Evolutionary conservation across 2,888 invertebrate genomes (phyloP), one percentile per base, ranked within the genome.

Genomic region (Oscheius sp.): DNA sequence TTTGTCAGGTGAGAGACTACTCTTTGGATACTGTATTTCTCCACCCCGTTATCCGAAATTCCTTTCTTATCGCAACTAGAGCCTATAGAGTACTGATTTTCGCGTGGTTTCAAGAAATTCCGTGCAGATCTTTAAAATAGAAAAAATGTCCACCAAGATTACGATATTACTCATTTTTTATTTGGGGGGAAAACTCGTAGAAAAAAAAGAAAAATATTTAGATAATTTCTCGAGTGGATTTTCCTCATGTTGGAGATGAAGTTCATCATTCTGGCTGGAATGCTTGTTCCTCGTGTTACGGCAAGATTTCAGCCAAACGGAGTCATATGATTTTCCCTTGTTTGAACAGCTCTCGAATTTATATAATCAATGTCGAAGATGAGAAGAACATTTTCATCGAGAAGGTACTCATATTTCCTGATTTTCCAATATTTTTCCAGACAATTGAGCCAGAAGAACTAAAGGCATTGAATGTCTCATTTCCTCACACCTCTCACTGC

Each of bases 251-350:
- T 3, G 92, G 92, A 0, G 94, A 97, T 84, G 97, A 97, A 87
- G 88, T 97, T 0, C 97, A 97, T 87, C 97, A 97, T 87, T 92
- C 92, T 46, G 96, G 96, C 0, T 97, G 96, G 96, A 96, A 97
- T 87, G 91, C 94, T 0, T 97, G 97, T 87, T 94, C 95, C 79
- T 95, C 95, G 87, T 96, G 96, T 87, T 91, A 92, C 61, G 73
- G 72, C 37, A 68, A 76, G 17, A 67, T 71, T 0, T 55, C 61
- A 1, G 71, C 68, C 48, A 75, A 74, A 42, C 67, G 96, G 27
- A 91, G 94, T 87, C 91, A 92, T 48, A 88, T 97, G 39, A 91
- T 97, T 5, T 87, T 96, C 72, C 96, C 96, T 0, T 90, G 91
- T 61, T 86, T 97, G 10, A 91, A 91, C 75, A 93, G 94, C 0